Conservation (phyloP, 2,113 vertebrate species). For the Chionodraco myersi region DNA sequence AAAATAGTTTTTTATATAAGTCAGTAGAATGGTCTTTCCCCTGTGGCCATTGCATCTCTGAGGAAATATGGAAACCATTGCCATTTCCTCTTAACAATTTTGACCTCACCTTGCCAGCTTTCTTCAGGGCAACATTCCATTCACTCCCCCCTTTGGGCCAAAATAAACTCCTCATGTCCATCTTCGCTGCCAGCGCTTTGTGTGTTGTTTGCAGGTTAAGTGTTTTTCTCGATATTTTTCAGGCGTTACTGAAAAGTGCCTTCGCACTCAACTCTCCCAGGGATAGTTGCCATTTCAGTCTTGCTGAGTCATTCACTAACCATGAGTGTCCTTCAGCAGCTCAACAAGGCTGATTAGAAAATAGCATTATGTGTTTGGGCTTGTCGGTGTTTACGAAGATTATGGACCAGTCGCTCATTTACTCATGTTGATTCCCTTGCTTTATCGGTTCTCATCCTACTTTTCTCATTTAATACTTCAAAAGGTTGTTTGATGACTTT, state of each 20-base stretch:
- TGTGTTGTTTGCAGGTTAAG: slow-evolving; percentile 71
- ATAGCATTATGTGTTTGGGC: slow-evolving; percentile 3
- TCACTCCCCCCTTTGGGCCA: slow-evolving; percentile 52
- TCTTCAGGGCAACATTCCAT: slow-evolving; percentile 52
- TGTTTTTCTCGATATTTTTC: slow-evolving; percentile 76
- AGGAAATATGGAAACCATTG: slow-evolving; percentile 34
- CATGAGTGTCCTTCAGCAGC: slow-evolving; percentile 49
- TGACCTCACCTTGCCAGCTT: slow-evolving; percentile 50
- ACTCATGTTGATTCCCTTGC: neutral
- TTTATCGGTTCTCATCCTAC: neutral
- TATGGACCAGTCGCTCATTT: slow-evolving; percentile 1
- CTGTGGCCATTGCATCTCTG: slow-evolving; percentile 21
- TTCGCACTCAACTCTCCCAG: slow-evolving; percentile 65
- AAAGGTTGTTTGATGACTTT: slow-evolving; percentile 20
- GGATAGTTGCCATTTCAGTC: slow-evolving; percentile 69
- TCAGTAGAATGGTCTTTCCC: slow-evolving; percentile 34
- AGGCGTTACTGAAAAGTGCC: slow-evolving; percentile 68
- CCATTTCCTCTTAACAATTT: slow-evolving; percentile 42
- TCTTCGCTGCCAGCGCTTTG: slow-evolving; percentile 46
- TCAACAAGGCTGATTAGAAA: slow-evolving; percentile 45
- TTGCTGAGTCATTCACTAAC: slow-evolving; percentile 67
- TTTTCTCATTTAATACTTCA: neutral
- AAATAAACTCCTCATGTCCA: slow-evolving; percentile 53
- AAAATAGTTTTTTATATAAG: slow-evolving; percentile 9
- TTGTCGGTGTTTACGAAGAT: neutral